Percentiles rank a stretch among this genome's conserved stretches.
phyloP scores from a whole-genome alignment of 2,888 invertebrate genomes.

The Xanthia icteritia region DNA sequence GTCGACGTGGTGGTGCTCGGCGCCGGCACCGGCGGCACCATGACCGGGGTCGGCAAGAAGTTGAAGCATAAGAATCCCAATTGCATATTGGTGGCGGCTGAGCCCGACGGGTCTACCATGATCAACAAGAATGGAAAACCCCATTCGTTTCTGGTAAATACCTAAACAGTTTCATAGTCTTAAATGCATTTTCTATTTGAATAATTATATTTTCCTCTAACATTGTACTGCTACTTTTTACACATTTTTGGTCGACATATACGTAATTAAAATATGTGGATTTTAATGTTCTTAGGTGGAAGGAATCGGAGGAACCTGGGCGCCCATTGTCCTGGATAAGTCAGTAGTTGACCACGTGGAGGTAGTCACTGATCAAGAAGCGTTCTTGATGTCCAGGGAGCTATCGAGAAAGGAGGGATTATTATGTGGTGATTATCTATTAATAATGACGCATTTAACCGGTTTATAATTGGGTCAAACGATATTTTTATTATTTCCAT shows the following conservation, averaged over 20 bases:
- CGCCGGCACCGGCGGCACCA: conserved; percentile 98
- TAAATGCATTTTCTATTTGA: not conserved
- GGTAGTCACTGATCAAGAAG: conserved; percentile 94
- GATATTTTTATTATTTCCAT: conserved; percentile 23
- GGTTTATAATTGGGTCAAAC: conserved; percentile 1
- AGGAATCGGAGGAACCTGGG: conserved; percentile 97
- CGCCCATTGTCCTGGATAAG: conserved; percentile 96
- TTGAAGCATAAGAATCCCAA: conserved; percentile 94
- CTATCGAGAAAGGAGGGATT: conserved; percentile 97
- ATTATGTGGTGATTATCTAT: conserved; percentile 92
- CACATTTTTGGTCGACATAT: not conserved
- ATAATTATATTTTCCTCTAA: not conserved
- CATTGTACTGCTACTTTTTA: not conserved
- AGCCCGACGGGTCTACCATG: conserved; percentile 95
- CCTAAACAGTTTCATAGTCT: not conserved
- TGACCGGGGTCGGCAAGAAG: conserved; percentile 96
- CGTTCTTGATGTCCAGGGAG: conserved; percentile 94
- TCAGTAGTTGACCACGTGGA: conserved; percentile 95
- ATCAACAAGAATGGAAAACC: conserved; percentile 64
- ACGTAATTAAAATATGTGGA: not conserved
- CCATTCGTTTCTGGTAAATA: conserved; percentile 69
- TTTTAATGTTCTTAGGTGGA: conserved; percentile 81
- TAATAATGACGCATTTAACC: not conserved
- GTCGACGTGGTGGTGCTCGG: conserved; percentile 95
- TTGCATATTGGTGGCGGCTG: conserved; percentile 94